Evolutionary conservation across 2,888 invertebrate species (phyloP).

Genomic region (Octonoba sinensis): DNA sequence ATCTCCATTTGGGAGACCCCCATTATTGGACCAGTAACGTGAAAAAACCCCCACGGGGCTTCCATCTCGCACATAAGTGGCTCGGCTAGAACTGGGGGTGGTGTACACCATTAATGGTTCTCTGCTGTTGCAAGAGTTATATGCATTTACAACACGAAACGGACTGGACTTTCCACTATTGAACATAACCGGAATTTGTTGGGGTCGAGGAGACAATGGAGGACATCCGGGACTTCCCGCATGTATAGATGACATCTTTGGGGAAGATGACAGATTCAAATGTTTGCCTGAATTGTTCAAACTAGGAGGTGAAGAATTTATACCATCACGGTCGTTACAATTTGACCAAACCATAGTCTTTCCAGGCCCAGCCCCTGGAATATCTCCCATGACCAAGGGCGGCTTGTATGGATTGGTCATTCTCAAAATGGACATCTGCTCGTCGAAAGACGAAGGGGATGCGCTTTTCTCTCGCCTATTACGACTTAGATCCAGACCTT

Average conservation of each 20-base stretch:
- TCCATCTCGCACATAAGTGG: slow-evolving; percentile 29
- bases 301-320: slow-evolving; percentile 41
- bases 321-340: slow-evolving; percentile 30
- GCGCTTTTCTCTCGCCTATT: slow-evolving; percentile 27
- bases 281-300: slow-evolving; percentile 26
- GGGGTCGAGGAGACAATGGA: background rate
- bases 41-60: slow-evolving; percentile 41
- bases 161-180: slow-evolving; percentile 8
- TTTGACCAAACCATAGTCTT: slow-evolving; percentile 60
- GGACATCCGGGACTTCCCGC: background rate
- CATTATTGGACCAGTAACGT: slow-evolving; percentile 39
- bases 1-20: slow-evolving; percentile 25
- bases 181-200: background rate
- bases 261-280: slow-evolving; percentile 30
- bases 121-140: slow-evolving; percentile 22
- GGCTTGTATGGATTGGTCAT: slow-evolving; percentile 31
- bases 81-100: slow-evolving; percentile 31
- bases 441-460: slow-evolving; percentile 41
- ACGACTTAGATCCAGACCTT: slow-evolving; percentile 40
- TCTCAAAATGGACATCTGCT: slow-evolving; percentile 25
- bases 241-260: slow-evolving; percentile 40
- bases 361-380: slow-evolving; percentile 49
- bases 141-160: slow-evolving; percentile 14
- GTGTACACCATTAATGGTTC: slow-evolving; percentile 33
- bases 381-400: slow-evolving; percentile 60